Conservation (phyloP, 2,113 vertebrate species). For the Paradoxurus hermaphroditus region DNA sequence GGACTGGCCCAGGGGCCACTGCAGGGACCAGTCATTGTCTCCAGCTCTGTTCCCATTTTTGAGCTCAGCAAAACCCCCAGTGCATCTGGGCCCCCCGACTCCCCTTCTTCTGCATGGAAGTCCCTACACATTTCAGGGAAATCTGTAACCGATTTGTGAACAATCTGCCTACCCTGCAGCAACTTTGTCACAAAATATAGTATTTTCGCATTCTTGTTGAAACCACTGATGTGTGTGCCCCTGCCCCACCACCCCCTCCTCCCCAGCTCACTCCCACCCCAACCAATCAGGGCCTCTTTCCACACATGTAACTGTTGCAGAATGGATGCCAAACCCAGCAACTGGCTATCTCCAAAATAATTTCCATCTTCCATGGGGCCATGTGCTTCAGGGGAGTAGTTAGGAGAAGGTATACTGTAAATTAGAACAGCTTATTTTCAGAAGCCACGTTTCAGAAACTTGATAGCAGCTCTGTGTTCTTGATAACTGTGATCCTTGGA, state of each 20-base stretch:
- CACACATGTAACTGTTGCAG: slow-evolving; percentile 34
- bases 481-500: slow-evolving; percentile 20
- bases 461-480: slow-evolving; percentile 14
- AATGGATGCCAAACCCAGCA: slow-evolving; percentile 58
- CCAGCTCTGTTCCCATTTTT: neutral
- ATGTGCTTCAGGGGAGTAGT: slow-evolving; percentile 22
- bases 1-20: neutral
- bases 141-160: slow-evolving; percentile 77
- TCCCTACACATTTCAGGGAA: slow-evolving; percentile 56
- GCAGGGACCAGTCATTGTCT: accelerated
- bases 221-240: slow-evolving; percentile 68
- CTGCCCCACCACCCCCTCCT: neutral
- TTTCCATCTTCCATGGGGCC: slow-evolving; percentile 61
- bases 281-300: slow-evolving; percentile 35
- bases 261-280: slow-evolving; percentile 22
- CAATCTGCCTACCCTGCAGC: slow-evolving; percentile 69
- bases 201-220: slow-evolving; percentile 72
- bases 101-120: slow-evolving; percentile 24
- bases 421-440: slow-evolving; percentile 63
- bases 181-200: slow-evolving; percentile 72
- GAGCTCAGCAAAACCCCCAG: neutral
- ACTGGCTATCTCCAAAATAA: slow-evolving; percentile 69
- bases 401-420: slow-evolving; percentile 51
- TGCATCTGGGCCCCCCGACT: neutral
- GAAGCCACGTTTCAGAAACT: slow-evolving; percentile 61